Conservation (phyloP, 2,888 invertebrate species). For the Scaptomyza flava region DNA sequence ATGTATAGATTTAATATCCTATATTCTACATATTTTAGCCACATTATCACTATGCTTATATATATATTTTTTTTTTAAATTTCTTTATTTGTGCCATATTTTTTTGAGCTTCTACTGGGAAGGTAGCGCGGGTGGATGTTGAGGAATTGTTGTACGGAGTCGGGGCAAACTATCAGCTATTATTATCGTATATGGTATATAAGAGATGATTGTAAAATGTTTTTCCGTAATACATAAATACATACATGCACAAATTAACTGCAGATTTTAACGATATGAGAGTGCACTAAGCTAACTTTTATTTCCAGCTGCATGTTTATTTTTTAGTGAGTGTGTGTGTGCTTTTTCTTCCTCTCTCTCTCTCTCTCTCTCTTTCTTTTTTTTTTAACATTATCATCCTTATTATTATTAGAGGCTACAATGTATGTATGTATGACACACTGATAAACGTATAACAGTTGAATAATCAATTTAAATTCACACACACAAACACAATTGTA, state of each 20-base stretch:
- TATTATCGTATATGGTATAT: neutral
- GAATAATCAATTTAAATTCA: slow-evolving; percentile 2
- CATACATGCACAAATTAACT: slow-evolving; percentile 6
- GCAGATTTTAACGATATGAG: slow-evolving; percentile 2
- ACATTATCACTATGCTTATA: slow-evolving; percentile 63
- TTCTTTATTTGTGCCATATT: slow-evolving; percentile 25
- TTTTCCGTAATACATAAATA: slow-evolving; percentile 9
- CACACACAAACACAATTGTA: slow-evolving; percentile 15
- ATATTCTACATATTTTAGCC: slow-evolving; percentile 50
- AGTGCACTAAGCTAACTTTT: slow-evolving; percentile 24
- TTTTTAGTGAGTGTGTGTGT: slow-evolving; percentile 7
- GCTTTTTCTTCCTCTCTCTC: neutral
- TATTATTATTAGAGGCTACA: too few relatives aligned
- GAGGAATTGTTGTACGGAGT: slow-evolving; percentile 19
- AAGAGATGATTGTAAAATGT: slow-evolving; percentile 5
- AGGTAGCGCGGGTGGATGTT: slow-evolving; percentile 14
- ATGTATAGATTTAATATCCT: slow-evolving; percentile 7
- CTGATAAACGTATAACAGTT: slow-evolving; percentile 20
- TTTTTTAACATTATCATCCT: neutral
- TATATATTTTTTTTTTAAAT: slow-evolving; percentile 13
- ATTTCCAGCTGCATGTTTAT: slow-evolving; percentile 23
- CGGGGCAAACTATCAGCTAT: slow-evolving; percentile 36
- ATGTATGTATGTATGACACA: slow-evolving; percentile 33
- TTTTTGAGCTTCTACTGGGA: slow-evolving; percentile 57
- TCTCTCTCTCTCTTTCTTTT: too few relatives aligned